Conservation (phyloP, 2,797 vertebrate genomes). For the Tokudaia muenninki region DNA sequence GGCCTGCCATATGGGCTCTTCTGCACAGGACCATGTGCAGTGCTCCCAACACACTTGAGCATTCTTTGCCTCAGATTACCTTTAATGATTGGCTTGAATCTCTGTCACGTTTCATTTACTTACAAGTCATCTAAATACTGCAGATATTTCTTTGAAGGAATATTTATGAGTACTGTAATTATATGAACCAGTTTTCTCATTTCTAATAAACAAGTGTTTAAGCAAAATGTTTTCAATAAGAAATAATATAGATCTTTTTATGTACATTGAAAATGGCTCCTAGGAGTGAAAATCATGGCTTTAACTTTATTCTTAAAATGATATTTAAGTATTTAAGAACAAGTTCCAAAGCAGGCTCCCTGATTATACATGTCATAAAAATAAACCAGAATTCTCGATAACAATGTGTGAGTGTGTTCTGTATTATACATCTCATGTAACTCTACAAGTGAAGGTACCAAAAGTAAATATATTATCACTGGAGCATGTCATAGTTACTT, state of each 20-base stretch:
- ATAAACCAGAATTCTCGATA: background rate
- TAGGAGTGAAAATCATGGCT: background rate
- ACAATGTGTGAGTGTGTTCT: background rate
- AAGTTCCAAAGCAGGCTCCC: background rate
- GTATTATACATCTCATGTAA: background rate
- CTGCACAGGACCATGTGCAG: background rate
- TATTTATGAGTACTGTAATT: background rate
- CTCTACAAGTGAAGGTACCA: background rate
- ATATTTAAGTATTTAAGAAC: background rate
- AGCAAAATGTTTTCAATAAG: background rate
- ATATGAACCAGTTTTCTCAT: background rate
- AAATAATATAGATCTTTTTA: background rate
- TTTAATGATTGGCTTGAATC: background rate
- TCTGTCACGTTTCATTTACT: background rate
- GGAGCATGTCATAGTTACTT: background rate
- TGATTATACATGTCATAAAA: background rate
- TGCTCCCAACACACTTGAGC: background rate
- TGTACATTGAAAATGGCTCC: background rate
- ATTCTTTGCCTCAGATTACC: background rate
- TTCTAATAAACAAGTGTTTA: background rate
- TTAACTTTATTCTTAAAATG: background rate
- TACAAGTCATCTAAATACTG: background rate
- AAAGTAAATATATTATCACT: background rate
- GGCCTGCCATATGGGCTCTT: background rate
- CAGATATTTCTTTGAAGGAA: background rate